Percentiles rank a stretch among this genome's conserved stretches.
Conservation (phyloP, 2,113 vertebrate genomes). For the Oncorhynchus clarkii region DNA sequence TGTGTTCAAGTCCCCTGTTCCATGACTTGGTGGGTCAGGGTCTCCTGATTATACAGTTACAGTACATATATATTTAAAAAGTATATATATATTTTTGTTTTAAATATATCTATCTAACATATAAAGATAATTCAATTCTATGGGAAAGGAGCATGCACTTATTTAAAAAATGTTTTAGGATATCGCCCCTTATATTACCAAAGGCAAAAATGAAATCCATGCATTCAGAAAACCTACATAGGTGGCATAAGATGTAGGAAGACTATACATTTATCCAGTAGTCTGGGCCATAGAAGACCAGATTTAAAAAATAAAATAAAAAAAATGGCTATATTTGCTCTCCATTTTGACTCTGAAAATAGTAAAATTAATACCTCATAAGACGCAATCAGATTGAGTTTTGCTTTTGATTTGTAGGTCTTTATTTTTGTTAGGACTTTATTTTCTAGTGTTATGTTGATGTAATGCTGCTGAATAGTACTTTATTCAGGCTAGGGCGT, state of each 20-base stretch:
- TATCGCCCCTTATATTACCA: slow-evolving; percentile 87
- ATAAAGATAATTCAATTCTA: slow-evolving; percentile 74
- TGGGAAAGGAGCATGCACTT: slow-evolving; percentile 96
- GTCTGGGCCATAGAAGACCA: slow-evolving; percentile 75
- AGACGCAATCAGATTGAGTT: slow-evolving; percentile 79
- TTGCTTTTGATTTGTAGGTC: slow-evolving; percentile 71
- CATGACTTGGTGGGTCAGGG: slow-evolving; percentile 76
- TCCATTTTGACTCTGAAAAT: slow-evolving; percentile 81
- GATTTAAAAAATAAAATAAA: slow-evolving; percentile 52
- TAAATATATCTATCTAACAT: slow-evolving; percentile 72
- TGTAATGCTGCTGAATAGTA: slow-evolving; percentile 95
- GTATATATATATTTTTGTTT: slow-evolving; percentile 66
- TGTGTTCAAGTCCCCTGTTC: slow-evolving; percentile 73
- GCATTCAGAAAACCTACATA: slow-evolving; percentile 66
- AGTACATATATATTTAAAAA: slow-evolving; percentile 49
- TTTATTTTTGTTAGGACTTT: slow-evolving; percentile 79
- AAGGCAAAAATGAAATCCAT: slow-evolving; percentile 79
- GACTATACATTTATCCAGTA: slow-evolving; percentile 77
- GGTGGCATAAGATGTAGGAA: slow-evolving; percentile 85
- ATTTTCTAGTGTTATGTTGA: slow-evolving; percentile 83
- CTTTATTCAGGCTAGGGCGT: slow-evolving; percentile 92
- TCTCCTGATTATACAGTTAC: slow-evolving; percentile 61
- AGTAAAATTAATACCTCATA: slow-evolving; percentile 86
- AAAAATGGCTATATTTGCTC: slow-evolving; percentile 75
- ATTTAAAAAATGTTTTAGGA: slow-evolving; percentile 83